phyloP scores from a whole-genome alignment of 2,113 vertebrate species.

The Psephotus haematonotus region DNA sequence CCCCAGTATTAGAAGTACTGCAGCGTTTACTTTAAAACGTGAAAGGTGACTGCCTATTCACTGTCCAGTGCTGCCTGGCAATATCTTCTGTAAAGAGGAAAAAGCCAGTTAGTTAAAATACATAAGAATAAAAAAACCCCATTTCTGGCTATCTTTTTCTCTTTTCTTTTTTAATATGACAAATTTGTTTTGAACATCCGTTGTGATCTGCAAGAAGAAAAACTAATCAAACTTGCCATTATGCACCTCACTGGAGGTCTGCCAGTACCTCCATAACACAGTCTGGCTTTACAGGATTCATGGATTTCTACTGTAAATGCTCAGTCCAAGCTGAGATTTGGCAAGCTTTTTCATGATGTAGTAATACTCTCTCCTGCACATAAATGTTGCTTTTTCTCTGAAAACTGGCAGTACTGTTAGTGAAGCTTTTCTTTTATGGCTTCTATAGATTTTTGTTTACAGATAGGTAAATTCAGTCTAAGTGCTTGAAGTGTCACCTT shows the following conservation, averaged over 20 bases:
- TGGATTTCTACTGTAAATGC: slow-evolving; percentile 7
- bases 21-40: background rate
- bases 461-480: slow-evolving; percentile 50
- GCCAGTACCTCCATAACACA: background rate
- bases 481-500: slow-evolving; percentile 34
- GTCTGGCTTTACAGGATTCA: background rate
- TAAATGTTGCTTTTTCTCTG: background rate
- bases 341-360: background rate
- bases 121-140: background rate
- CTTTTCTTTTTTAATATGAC: background rate
- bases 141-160: background rate
- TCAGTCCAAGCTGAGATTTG: slow-evolving; percentile 9
- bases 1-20: background rate
- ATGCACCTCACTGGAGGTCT: background rate
- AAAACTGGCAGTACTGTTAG: background rate
- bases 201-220: background rate
- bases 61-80: background rate
- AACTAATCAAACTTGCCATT: background rate
- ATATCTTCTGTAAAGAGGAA: background rate
- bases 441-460: slow-evolving; percentile 61
- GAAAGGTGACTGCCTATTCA: background rate
- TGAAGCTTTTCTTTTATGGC: slow-evolving; percentile 34
- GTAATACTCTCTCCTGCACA: background rate
- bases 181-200: background rate
- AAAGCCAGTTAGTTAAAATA: background rate